phyloP scores from a whole-genome alignment of 2,797 vertebrate genomes.

The Hybognathus amarus region DNA sequence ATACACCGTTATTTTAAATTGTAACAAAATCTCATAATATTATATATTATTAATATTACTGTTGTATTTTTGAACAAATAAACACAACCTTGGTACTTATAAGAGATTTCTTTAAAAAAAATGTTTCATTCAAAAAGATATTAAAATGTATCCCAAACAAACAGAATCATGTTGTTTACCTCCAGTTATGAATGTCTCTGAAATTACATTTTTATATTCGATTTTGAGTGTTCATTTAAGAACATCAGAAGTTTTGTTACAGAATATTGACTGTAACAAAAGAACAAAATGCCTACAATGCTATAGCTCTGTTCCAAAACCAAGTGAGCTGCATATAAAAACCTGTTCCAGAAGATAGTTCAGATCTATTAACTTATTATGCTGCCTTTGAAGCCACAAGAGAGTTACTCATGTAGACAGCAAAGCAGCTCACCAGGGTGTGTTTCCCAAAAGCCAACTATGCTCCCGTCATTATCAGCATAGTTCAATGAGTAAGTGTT shows the following conservation, averaged over 20 bases:
- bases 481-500: no score
- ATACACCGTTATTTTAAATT: no score
- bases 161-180: not conserved
- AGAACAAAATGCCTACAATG: not conserved
- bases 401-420: not conserved
- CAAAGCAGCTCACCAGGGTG: not conserved
- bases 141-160: not conserved
- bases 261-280: not conserved
- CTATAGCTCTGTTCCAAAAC: slow-evolving; percentile 10
- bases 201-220: not conserved
- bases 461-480: no score
- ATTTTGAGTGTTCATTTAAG: slow-evolving; percentile 15
- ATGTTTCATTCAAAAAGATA: not conserved
- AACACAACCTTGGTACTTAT: not conserved
- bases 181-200: not conserved
- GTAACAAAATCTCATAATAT: not conserved
- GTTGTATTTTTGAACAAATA: not conserved
- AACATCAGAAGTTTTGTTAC: not conserved
- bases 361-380: not conserved
- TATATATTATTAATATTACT: not conserved
- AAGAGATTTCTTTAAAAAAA: no score
- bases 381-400: not conserved
- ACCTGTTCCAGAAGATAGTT: not conserved
- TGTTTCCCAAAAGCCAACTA: no score
- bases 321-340: slow-evolving; percentile 17